phyloP scores from a whole-genome alignment of 1,140 invertebrate species.

The Panagrolaimus sp. region DNA sequence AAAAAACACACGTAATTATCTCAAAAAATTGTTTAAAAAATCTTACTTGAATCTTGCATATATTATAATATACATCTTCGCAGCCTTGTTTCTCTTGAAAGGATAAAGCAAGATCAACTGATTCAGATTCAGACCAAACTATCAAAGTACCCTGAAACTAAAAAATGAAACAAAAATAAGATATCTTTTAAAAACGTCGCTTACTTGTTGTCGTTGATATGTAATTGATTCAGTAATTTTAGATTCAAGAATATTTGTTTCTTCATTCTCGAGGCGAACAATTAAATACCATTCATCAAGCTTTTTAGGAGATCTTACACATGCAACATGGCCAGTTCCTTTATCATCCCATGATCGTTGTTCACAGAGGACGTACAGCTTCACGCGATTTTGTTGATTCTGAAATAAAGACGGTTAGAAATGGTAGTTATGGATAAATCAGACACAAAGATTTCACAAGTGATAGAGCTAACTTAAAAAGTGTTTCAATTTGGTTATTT shows the following conservation, averaged over 20 bases:
- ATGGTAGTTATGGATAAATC: too few relatives aligned
- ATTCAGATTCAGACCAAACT: constrained; percentile 99
- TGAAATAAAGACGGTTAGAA: too few relatives aligned
- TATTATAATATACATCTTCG: constrained; percentile 99
- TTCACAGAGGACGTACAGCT: constrained; percentile 56
- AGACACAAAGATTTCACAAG: too few relatives aligned
- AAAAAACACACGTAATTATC: not conserved
- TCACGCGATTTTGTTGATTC: constrained; percentile 45
- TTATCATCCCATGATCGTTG: constrained; percentile 41
- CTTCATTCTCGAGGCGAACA: constrained; percentile 50
- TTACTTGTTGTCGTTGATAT: constrained; percentile 51
- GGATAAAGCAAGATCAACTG: constrained; percentile 94
- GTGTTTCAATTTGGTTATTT: too few relatives aligned
- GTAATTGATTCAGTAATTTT: constrained; percentile 48
- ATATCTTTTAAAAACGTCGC: too few relatives aligned
- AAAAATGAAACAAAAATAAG: too few relatives aligned
- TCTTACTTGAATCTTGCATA: constrained; percentile 75
- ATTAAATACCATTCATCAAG: constrained; percentile 41
- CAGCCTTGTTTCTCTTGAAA: constrained; percentile 99
- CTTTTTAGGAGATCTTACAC: constrained; percentile 34
- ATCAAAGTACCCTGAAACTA: constrained; percentile 78
- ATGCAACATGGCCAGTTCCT: constrained; percentile 56
- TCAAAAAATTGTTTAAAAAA: not conserved
- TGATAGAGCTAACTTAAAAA: too few relatives aligned
- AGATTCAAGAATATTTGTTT: constrained; percentile 55